Evolutionary conservation across 1,140 invertebrate species (phyloP).

Genomic region (Zaprionus capensis): DNA sequence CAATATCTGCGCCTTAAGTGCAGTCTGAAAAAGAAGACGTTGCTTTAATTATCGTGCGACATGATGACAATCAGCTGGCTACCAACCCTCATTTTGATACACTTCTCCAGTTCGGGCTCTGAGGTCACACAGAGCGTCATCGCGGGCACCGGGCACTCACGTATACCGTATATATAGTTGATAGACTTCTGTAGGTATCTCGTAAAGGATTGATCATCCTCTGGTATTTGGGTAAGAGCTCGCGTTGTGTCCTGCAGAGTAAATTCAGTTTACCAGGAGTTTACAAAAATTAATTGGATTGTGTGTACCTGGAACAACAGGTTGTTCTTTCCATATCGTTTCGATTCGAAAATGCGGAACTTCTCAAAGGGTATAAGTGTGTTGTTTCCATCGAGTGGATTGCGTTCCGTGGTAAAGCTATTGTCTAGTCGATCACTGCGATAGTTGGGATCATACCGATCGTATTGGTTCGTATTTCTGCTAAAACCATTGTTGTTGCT

Average conservation of each 20-base stretch:
- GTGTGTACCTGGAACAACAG: slow-evolving; percentile 88
- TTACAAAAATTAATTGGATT: background rate
- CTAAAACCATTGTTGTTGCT: slow-evolving; percentile 46
- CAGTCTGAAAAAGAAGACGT: slow-evolving; percentile 86
- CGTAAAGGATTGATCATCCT: slow-evolving; percentile 86
- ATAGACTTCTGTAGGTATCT: slow-evolving; percentile 88
- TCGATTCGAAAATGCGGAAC: slow-evolving; percentile 90
- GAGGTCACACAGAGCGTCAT: slow-evolving; percentile 96
- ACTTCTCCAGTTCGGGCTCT: slow-evolving; percentile 95
- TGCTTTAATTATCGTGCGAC: background rate
- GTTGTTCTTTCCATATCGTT: slow-evolving; percentile 88
- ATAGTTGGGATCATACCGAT: slow-evolving; percentile 54
- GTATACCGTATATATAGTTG: slow-evolving; percentile 89
- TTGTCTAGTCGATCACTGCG: slow-evolving; percentile 71
- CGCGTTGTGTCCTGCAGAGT: slow-evolving; percentile 88
- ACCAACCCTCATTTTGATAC: slow-evolving; percentile 95
- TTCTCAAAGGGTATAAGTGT: slow-evolving; percentile 85
- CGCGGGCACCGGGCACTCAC: slow-evolving; percentile 91
- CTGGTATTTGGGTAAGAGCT: slow-evolving; percentile 86
- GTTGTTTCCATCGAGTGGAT: slow-evolving; percentile 57
- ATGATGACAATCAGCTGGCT: background rate
- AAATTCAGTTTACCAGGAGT: background rate
- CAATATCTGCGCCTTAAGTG: slow-evolving; percentile 93
- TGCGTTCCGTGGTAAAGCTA: slow-evolving; percentile 69
- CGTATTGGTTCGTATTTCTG: slow-evolving; percentile 54